Evolutionary conservation across 2,888 invertebrate species (phyloP).

Genomic region (Dimorphilus gyrociliatus): DNA sequence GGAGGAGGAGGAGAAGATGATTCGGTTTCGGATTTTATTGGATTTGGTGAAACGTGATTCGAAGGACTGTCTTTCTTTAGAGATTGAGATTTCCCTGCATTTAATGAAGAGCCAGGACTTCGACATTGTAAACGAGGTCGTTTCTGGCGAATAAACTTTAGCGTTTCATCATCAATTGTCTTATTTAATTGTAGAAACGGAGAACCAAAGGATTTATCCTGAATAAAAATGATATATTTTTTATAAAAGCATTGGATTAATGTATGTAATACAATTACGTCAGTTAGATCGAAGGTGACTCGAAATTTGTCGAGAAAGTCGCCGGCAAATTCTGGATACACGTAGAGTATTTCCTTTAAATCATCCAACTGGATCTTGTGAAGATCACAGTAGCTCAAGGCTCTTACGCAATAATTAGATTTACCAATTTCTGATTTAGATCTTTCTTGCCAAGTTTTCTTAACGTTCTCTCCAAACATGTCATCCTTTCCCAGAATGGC

Average conservation of each 20-base stretch:
- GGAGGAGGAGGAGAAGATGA: too few species aligned
- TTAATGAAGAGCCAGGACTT: too few species aligned
- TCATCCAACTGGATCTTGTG: slow-evolving; percentile 33
- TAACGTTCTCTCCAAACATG: slow-evolving; percentile 33
- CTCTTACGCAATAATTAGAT: slow-evolving; percentile 32
- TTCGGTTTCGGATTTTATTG: too few species aligned
- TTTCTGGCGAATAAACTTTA: slow-evolving; percentile 31
- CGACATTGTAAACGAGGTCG: slow-evolving; percentile 30
- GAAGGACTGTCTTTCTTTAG: too few species aligned
- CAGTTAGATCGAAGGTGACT: slow-evolving; percentile 32
- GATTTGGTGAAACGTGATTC: too few species aligned
- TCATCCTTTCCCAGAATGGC: slow-evolving; percentile 38
- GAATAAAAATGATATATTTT: too few species aligned
- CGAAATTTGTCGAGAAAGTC: slow-evolving; percentile 27
- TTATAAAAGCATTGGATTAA: too few species aligned
- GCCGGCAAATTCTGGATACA: slow-evolving; percentile 35
- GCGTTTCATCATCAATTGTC: slow-evolving; percentile 30
- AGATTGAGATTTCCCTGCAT: too few species aligned
- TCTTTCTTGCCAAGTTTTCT: slow-evolving; percentile 5
- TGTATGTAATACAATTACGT: too few species aligned
- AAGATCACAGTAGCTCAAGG: slow-evolving; percentile 35
- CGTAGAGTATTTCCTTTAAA: slow-evolving; percentile 27
- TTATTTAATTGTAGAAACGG: too few species aligned
- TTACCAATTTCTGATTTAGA: slow-evolving; percentile 21
- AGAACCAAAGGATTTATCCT: too few species aligned